Percentiles rank a stretch among this genome's conserved stretches.
Conservation (phyloP, 2,888 invertebrate species). For the Thecocarcelia acutangulata region DNA sequence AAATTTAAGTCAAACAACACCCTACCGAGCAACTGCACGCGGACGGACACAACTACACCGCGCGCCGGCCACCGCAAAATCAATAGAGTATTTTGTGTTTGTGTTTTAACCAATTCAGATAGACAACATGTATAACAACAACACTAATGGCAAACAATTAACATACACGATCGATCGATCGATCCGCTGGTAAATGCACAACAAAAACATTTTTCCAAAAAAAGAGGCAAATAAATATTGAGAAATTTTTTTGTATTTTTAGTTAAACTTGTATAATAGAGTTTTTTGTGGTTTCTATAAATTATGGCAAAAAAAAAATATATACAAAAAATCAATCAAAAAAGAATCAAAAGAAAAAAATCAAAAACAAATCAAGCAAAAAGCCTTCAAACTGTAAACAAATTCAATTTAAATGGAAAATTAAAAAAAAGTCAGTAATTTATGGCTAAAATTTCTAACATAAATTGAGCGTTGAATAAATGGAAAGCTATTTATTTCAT, state of each 20-base stretch:
- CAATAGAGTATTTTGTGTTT: slow-evolving; percentile 10
- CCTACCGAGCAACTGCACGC: neutral
- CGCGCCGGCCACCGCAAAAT: slow-evolving; percentile 13
- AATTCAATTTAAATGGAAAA: slow-evolving; percentile 20
- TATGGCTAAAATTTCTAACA: slow-evolving; percentile 40
- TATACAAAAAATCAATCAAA: neutral
- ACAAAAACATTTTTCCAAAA: slow-evolving; percentile 26
- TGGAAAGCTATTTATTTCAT: slow-evolving; percentile 32
- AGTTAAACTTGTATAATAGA: slow-evolving; percentile 10
- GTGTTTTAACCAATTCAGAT: slow-evolving; percentile 38
- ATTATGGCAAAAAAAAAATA: neutral
- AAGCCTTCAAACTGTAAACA: slow-evolving; percentile 49
- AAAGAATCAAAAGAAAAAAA: slow-evolving; percentile 4
- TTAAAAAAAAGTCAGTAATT: slow-evolving; percentile 31
- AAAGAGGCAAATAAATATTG: slow-evolving; percentile 20
- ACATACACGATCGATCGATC: slow-evolving; percentile 49
- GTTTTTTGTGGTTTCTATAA: neutral
- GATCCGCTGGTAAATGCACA: slow-evolving; percentile 46
- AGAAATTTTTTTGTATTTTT: slow-evolving; percentile 31
- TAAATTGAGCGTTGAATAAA: slow-evolving; percentile 43
- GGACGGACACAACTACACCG: neutral
- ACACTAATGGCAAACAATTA: slow-evolving; percentile 14
- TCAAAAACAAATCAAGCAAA: neutral
- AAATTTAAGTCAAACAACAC: slow-evolving; percentile 20
- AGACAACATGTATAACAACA: slow-evolving; percentile 28